Conservation (phyloP, 2,888 invertebrate genomes). For the Torymus texanus region DNA sequence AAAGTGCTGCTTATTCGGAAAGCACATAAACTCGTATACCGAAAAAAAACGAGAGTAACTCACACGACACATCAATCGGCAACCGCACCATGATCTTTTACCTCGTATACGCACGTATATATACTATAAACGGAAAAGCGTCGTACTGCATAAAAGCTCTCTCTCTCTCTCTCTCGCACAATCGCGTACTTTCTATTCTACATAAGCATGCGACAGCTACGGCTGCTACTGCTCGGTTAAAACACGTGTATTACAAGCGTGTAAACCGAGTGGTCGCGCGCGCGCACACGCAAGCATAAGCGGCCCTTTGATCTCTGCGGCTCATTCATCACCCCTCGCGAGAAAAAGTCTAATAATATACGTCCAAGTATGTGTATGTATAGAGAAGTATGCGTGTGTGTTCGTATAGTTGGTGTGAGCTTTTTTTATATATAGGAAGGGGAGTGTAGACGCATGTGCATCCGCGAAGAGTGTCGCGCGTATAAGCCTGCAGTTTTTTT, state of each 20-base stretch:
- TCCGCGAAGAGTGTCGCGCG: constrained; percentile 8
- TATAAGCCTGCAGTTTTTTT: not conserved
- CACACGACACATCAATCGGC: constrained; percentile 11
- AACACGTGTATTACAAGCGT: constrained; percentile 74
- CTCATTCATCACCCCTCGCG: constrained; percentile 73
- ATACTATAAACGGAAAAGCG: not conserved
- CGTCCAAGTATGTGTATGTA: constrained; percentile 41
- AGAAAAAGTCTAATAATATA: constrained; percentile 73
- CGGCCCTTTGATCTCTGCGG: constrained; percentile 69
- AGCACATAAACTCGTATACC: constrained; percentile 2
- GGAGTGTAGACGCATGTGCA: not conserved
- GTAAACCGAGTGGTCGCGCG: constrained; percentile 72
- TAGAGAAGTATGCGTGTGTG: constrained; percentile 15
- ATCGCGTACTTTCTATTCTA: constrained; percentile 27
- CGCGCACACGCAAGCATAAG: constrained; percentile 5
- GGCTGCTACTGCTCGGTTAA: constrained; percentile 50
- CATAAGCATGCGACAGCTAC: constrained; percentile 29
- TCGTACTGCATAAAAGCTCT: not conserved
- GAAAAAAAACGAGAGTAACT: constrained; percentile 14
- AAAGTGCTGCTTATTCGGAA: constrained; percentile 26
- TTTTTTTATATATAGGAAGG: constrained; percentile 39
- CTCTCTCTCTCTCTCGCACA: not conserved
- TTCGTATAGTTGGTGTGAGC: not conserved
- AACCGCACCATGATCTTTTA: too few species aligned
- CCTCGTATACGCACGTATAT: too few species aligned